phyloP scores from a whole-genome alignment of 1,140 invertebrate genomes.

The Macrobrachium nipponense region DNA sequence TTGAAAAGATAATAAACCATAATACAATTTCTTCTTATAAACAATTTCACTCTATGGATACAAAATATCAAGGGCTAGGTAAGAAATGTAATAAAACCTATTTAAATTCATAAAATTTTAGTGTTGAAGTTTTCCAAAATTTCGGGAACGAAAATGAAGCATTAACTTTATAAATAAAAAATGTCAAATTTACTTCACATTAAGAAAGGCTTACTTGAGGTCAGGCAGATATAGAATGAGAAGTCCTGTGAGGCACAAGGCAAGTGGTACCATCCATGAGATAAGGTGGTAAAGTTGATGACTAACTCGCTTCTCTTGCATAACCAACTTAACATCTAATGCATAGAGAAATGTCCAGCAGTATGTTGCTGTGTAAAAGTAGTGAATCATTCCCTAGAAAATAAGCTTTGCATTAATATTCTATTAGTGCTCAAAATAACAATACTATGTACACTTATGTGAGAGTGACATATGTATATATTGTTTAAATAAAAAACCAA shows the following conservation, averaged over 20 bases:
- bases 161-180: background rate
- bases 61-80: background rate
- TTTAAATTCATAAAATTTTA: too few species aligned
- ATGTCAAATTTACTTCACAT: background rate
- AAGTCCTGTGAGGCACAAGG: constrained; percentile 77
- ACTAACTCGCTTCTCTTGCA: constrained; percentile 71
- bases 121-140: too few species aligned
- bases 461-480: too few species aligned
- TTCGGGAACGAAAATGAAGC: too few species aligned
- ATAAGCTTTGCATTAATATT: background rate
- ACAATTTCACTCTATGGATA: too few species aligned
- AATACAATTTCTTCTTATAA: background rate
- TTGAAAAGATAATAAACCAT: constrained; percentile 32
- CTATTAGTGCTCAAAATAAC: background rate
- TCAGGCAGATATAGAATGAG: constrained; percentile 80
- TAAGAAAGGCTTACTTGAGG: constrained; percentile 76
- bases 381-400: constrained; percentile 83
- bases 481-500: too few species aligned
- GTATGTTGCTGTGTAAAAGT: constrained; percentile 86
- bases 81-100: too few species aligned
- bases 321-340: constrained; percentile 79
- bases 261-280: constrained; percentile 79
- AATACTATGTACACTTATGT: too few species aligned
- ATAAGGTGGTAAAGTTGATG: constrained; percentile 75
- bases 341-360: constrained; percentile 87